These are phyloP conservation scores for Lepidochrysops patricia DNA, from an alignment of 2,888 invertebrate species.

Conservation along the genomic window DNA sequence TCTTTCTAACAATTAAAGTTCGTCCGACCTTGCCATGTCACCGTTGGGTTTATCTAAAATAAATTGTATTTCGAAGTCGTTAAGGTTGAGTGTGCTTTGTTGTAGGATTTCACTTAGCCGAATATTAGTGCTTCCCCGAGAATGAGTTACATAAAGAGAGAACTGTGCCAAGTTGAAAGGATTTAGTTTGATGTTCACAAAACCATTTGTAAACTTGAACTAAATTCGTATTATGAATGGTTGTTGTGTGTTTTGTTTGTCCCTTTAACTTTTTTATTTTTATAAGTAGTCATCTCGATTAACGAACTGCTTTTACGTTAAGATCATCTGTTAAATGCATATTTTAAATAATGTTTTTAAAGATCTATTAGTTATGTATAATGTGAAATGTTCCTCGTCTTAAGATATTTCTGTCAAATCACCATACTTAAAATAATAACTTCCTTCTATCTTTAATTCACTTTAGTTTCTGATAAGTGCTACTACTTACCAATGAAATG, in stretches of 20 bases:
- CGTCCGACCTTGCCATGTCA: constrained; percentile 37
- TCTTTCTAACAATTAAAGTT: constrained; percentile 39
- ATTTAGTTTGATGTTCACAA: constrained; percentile 39
- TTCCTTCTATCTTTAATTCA: too few species aligned
- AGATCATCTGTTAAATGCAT: not conserved
- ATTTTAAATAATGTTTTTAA: too few species aligned
- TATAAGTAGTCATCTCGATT: not conserved
- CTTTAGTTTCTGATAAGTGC: too few species aligned
- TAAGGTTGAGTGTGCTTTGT: constrained; percentile 27
- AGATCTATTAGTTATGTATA: too few species aligned
- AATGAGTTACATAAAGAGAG: constrained; percentile 42
- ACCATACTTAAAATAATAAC: too few species aligned
- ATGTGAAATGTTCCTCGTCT: too few species aligned
- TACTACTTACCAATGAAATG: too few species aligned
- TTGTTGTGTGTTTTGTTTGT: constrained; percentile 29
- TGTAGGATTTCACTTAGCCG: constrained; percentile 2
- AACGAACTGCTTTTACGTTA: not conserved
- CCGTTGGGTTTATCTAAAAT: constrained; percentile 19
- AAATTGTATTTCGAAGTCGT: constrained; percentile 15
- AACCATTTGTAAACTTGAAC: constrained; percentile 61
- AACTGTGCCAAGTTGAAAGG: constrained; percentile 35
- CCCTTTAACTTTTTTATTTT: not conserved
- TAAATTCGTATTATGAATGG: constrained; percentile 50
- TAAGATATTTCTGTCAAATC: too few species aligned
- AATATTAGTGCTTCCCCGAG: constrained; percentile 26